Base-by-base conservation (phyloP, 2,797 vertebrate genomes). In the Parotocinclus haroldoi region DNA sequence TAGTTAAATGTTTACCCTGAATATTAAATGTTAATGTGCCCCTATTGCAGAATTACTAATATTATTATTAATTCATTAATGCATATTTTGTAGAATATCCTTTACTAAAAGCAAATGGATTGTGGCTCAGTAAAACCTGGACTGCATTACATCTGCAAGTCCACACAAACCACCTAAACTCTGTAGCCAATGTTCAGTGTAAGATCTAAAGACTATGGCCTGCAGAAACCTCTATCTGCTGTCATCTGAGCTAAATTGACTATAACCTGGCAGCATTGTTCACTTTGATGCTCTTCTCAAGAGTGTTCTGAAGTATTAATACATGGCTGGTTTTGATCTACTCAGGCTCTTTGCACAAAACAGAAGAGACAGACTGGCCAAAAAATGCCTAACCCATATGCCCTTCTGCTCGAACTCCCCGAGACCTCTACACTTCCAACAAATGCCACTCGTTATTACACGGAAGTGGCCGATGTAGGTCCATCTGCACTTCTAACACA, bases 361-460 rank as follows among this genome's bases (percentile, higher is more conserved):
- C 73, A 75, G 76, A 72, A 71, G 58, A 76, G 63, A 82, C 64
- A 79, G 66, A 18, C 37, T 13, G 1, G 49, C 44, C 46, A 53
- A 39, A 77, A 75, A 77, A 73, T 71, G 63, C 38, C 53, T 71
- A 71, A 74, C 79, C 76, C 79, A 68, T 63, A 46, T 66, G 58
- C 44, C 52, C 71, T 73, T 56, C 38, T 14, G 17, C 58, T 68
- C 75, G 66, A 76, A 76, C 51, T 46, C 1, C 10, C 9, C 16
- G 1, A 60, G 51, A 56, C 63, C 57, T 82, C 45, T 64, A 72
- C 72, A 76, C 77, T 76, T 81, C 79, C 79, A 82, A 76, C 71
- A 91, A 91, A 91, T 91, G 86, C 84, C 86, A 89, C 62, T 79
- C 69, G 76, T 85, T 87, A 87, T 88, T 86, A 80, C 77, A 74